Conservation (phyloP, 2,113 vertebrate species). For the Oreochromis niloticus region DNA sequence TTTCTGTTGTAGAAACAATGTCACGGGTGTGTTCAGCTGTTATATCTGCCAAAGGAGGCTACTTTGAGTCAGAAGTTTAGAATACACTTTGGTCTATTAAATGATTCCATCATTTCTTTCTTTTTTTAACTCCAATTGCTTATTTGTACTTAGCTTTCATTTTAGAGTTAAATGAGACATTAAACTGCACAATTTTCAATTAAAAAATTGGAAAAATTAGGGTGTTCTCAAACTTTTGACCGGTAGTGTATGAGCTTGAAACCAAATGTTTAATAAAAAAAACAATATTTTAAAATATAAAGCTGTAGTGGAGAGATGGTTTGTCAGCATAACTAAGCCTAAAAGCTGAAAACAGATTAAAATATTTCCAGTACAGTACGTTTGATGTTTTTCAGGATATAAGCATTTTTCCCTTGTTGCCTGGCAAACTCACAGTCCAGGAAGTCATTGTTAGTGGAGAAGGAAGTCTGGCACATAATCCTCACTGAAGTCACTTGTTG, state of each 20-base stretch:
- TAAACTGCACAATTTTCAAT: background rate
- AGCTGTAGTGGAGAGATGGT: no score
- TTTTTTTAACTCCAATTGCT: background rate
- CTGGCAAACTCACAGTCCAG: background rate
- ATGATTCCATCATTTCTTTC: background rate
- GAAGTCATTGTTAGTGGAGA: background rate
- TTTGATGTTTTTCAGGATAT: background rate
- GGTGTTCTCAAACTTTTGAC: fast-evolving
- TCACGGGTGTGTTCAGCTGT: background rate
- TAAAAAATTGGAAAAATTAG: background rate
- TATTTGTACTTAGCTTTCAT: background rate
- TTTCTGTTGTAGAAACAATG: background rate
- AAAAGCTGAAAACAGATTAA: background rate
- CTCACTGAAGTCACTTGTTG: background rate
- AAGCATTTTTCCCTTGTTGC: background rate
- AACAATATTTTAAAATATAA: no score
- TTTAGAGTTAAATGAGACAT: background rate
- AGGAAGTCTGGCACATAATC: background rate
- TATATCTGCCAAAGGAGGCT: background rate
- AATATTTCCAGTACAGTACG: background rate
- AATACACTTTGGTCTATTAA: no score
- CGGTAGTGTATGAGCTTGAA: fast-evolving
- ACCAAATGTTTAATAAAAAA: no score
- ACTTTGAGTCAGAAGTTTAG: background rate
- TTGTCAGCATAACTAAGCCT: no score